Evolutionary conservation across 2,888 invertebrate species (phyloP).

Genomic region (Stenoptilia bipunctidactyla): DNA sequence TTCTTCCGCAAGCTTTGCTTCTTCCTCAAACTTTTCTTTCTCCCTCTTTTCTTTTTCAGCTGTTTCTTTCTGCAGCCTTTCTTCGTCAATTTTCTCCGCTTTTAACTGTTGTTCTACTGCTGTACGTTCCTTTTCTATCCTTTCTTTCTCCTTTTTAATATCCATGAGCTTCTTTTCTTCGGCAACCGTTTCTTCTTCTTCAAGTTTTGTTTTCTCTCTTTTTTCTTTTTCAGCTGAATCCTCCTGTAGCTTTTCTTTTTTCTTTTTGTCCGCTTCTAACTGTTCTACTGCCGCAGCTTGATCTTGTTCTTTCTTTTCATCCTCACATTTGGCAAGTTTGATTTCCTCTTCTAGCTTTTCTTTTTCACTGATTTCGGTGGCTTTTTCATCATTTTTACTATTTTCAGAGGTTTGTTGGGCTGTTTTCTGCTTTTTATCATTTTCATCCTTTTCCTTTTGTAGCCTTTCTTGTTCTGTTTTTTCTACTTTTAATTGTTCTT

Average conservation of each 20-base stretch:
- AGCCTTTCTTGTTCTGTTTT: not conserved
- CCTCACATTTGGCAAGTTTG: slow-evolving; percentile 37
- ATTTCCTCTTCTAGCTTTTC: too few species aligned
- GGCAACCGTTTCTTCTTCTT: slow-evolving; percentile 3
- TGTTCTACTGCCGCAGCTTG: slow-evolving; percentile 12
- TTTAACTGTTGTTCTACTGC: not conserved
- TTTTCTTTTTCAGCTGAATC: slow-evolving; percentile 9
- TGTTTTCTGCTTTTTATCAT: too few species aligned
- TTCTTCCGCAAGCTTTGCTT: not conserved
- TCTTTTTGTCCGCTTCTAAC: slow-evolving; percentile 14
- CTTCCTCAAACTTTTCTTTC: not conserved
- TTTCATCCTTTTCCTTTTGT: too few species aligned
- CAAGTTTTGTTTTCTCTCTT: slow-evolving; percentile 2
- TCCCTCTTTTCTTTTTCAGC: not conserved
- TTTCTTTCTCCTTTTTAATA: not conserved
- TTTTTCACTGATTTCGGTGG: slow-evolving; percentile 20
- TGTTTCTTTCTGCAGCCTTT: not conserved
- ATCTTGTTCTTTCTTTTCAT: slow-evolving; percentile 21
- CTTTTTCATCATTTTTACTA: too few species aligned
- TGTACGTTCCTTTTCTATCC: not conserved
- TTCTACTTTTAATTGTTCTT: not conserved
- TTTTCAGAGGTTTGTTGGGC: too few species aligned
- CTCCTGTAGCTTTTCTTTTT: slow-evolving; percentile 13
- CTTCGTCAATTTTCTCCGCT: not conserved
- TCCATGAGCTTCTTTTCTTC: slow-evolving; percentile 4